These are phyloP conservation scores for Campoletis raptor DNA, from an alignment of 2,888 invertebrate genomes.

Conservation along the genomic window DNA sequence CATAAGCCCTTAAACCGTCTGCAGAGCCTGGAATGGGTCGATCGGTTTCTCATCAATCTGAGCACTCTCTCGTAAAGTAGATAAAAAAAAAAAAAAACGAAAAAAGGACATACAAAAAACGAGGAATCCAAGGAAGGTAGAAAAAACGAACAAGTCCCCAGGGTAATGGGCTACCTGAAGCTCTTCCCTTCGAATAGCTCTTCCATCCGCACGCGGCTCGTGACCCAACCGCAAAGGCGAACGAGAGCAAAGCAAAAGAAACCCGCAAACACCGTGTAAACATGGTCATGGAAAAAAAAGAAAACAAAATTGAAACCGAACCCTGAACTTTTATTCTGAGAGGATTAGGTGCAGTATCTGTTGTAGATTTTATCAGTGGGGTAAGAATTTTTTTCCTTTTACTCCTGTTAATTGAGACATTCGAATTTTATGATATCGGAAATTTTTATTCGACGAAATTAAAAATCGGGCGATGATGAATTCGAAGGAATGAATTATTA, in stretches of 20 bases:
- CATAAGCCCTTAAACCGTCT: constrained; percentile 50
- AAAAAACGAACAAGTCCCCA: constrained; percentile 15
- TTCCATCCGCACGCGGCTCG: constrained; percentile 35
- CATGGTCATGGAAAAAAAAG: constrained; percentile 49
- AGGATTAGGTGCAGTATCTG: constrained; percentile 55
- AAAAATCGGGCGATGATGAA: not conserved
- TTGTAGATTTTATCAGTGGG: constrained; percentile 30
- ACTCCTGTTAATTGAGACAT: not conserved
- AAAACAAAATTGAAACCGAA: constrained; percentile 38
- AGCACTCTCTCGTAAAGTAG: constrained; percentile 48
- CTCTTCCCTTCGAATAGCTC: constrained; percentile 19
- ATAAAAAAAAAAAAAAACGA: constrained; percentile 3
- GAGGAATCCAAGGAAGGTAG: constrained; percentile 28
- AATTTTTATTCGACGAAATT: constrained; percentile 6
- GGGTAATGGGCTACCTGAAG: constrained; percentile 58
- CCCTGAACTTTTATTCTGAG: constrained; percentile 41
- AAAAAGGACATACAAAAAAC: constrained; percentile 31
- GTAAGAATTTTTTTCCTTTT: not conserved
- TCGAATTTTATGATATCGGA: constrained; percentile 7
- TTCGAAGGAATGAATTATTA: not conserved
- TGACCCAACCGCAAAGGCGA: constrained; percentile 60
- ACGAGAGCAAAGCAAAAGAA: constrained; percentile 58
- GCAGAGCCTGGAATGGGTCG: constrained; percentile 49
- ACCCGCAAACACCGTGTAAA: constrained; percentile 61
- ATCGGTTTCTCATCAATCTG: constrained; percentile 65